Percentiles rank a stretch among this genome's conserved stretches.
Evolutionary conservation across 2,888 invertebrate species (phyloP).

Genomic region (Globia sparganii): DNA sequence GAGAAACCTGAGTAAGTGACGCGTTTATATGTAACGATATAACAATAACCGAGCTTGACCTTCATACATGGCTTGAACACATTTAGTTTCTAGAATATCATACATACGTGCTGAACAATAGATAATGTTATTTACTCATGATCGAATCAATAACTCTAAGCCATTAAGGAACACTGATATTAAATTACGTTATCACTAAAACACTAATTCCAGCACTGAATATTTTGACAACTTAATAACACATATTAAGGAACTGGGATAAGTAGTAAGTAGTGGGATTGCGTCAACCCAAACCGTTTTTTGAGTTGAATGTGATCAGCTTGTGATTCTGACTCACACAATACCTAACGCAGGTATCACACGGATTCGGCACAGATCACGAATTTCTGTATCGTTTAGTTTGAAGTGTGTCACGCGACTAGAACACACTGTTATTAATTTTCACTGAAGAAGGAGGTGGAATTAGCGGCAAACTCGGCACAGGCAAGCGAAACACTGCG

Average conservation of each 20-base stretch:
- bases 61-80: slow-evolving; percentile 75
- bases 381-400: slow-evolving; percentile 62
- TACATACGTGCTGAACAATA: slow-evolving; percentile 56
- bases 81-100: slow-evolving; percentile 76
- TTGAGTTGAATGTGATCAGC: slow-evolving; percentile 65
- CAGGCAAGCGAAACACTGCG: slow-evolving; percentile 80
- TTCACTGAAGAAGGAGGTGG: slow-evolving; percentile 69
- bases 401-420: slow-evolving; percentile 72
- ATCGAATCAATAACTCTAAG: slow-evolving; percentile 62
- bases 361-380: slow-evolving; percentile 67
- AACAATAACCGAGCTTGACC: slow-evolving; percentile 82
- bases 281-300: slow-evolving; percentile 67
- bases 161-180: slow-evolving; percentile 59
- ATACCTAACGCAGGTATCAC: slow-evolving; percentile 68
- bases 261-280: slow-evolving; percentile 55
- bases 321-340: slow-evolving; percentile 70
- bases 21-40: slow-evolving; percentile 63
- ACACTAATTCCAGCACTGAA: slow-evolving; percentile 52
- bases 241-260: slow-evolving; percentile 57
- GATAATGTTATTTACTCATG: slow-evolving; percentile 57
- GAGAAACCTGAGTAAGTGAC: slow-evolving; percentile 57
- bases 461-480: slow-evolving; percentile 76
- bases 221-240: slow-evolving; percentile 56
- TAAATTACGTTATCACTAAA: slow-evolving; percentile 58
- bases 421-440: slow-evolving; percentile 70